Conservation (phyloP, 2,888 invertebrate species). For the Dicyrtomina minuta region DNA sequence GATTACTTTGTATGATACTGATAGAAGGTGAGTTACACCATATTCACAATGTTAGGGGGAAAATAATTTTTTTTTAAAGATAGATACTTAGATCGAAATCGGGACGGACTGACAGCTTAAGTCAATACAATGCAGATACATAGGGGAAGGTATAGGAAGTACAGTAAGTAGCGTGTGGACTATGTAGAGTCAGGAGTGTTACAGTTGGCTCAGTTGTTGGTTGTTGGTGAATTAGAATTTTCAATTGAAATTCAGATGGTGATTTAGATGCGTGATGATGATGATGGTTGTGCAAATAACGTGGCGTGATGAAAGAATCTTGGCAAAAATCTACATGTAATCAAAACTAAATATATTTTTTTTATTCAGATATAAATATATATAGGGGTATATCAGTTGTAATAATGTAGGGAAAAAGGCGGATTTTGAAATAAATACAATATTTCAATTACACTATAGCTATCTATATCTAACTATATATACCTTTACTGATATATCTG, state of each 20-base stretch:
- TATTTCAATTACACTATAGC: not conserved
- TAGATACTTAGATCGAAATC: too few relatives aligned
- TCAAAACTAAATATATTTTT: conserved; percentile 2
- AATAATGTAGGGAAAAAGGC: not conserved
- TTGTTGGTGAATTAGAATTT: not conserved
- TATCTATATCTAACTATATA: not conserved
- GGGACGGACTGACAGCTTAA: too few relatives aligned
- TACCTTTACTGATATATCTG: not conserved
- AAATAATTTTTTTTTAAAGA: too few relatives aligned
- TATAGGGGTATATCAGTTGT: too few relatives aligned
- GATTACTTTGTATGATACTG: too few relatives aligned
- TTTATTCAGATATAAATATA: not conserved
- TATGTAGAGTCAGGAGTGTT: too few relatives aligned
- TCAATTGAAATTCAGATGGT: not conserved
- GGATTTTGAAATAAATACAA: conserved; percentile 8
- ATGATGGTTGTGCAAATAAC: not conserved
- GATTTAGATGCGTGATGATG: not conserved
- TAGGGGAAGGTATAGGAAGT: too few relatives aligned
- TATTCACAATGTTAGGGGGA: too few relatives aligned
- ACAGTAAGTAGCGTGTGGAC: too few relatives aligned
- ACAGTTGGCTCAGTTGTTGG: not conserved
- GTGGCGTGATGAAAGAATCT: conserved; percentile 12
- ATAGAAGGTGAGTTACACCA: too few relatives aligned
- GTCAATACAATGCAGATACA: not conserved
- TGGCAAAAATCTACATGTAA: conserved; percentile 1